A percentile compares a stretch with the other conserved stretches of the same genome.
phyloP scores from a whole-genome alignment of 2,888 invertebrate genomes.

The Zhengitettix transpicula region DNA sequence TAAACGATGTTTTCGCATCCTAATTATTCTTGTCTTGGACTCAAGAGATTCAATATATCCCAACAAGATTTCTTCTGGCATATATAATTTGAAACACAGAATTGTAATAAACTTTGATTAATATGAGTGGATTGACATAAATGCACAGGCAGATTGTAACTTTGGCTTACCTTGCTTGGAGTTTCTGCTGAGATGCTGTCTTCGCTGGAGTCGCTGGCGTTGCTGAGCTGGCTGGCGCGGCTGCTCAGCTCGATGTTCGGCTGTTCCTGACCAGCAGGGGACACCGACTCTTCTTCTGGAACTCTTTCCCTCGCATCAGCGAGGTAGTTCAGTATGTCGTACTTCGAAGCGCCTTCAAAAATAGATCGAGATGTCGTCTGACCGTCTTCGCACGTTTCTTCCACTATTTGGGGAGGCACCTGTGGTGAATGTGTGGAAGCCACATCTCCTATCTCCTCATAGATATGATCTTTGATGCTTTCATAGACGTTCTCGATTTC shows the following conservation, averaged over 20 bases:
- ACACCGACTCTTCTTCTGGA: conserved; percentile 10
- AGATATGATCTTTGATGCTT: conserved; percentile 28
- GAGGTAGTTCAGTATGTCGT: conserved; percentile 75
- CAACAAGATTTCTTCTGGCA: no score
- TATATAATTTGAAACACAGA: no score
- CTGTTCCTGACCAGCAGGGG: conserved; percentile 5
- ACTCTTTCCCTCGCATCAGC: conserved; percentile 72
- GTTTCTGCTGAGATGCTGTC: conserved; percentile 27
- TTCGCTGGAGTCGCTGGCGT: conserved; percentile 73
- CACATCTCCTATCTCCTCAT: conserved; percentile 24
- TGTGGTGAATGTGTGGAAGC: no score
- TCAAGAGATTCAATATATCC: no score
- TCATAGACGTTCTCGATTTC: conserved; percentile 27
- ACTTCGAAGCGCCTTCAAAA: conserved; percentile 70
- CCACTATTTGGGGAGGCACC: not conserved
- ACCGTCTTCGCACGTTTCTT: conserved; percentile 1
- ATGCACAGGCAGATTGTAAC: conserved; percentile 54
- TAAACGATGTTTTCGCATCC: no score
- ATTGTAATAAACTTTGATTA: no score
- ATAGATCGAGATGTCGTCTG: conserved; percentile 7
- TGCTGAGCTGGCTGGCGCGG: conserved; percentile 58
- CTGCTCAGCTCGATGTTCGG: conserved; percentile 35
- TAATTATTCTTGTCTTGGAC: no score
- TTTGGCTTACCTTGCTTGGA: conserved; percentile 19
- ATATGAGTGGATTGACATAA: not conserved